A percentile compares a stretch with the other conserved stretches of the same genome.
These are phyloP conservation scores for Phrynocephalus vlangalii DNA, from an alignment of 2,797 vertebrate genomes.

Conservation along the genomic window DNA sequence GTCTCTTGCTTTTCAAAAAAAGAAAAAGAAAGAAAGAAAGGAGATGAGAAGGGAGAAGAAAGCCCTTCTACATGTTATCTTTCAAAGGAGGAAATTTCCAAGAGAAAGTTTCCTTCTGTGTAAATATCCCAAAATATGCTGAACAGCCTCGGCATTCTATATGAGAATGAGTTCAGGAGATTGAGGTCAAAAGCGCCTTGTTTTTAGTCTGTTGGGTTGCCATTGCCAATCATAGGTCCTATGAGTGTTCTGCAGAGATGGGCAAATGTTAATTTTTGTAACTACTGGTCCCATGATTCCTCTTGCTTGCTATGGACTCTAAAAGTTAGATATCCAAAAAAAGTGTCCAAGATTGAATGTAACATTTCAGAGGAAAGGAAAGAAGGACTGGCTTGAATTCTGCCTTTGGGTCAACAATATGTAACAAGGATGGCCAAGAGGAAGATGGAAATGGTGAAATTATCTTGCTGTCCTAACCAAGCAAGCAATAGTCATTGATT, in stretches of 20 bases:
- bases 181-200: not conserved
- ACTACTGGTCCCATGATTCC: too few relatives aligned
- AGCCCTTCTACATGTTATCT: constrained; percentile 7
- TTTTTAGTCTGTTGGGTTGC: not conserved
- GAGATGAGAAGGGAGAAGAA: not conserved
- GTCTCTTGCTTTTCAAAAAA: constrained; percentile 19
- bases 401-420: not conserved
- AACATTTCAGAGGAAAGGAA: too few relatives aligned
- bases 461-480: not conserved
- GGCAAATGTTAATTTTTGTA: not conserved
- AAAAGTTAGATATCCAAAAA: too few relatives aligned
- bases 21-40: not conserved
- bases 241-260: not conserved
- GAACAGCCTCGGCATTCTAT: not conserved
- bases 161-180: too few relatives aligned
- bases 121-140: not conserved
- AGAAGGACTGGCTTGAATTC: not conserved
- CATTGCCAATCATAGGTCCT: not conserved
- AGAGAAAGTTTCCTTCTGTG: not conserved
- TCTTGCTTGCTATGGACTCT: too few relatives aligned
- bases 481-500: too few relatives aligned
- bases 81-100: constrained; percentile 54
- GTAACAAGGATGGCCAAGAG: too few relatives aligned
- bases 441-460: not conserved
- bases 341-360: too few relatives aligned